A percentile compares a stretch with the other conserved stretches of the same genome.
Evolutionary conservation across 2,888 invertebrate genomes (phyloP).

Genomic region (Phorcus lineatus): DNA sequence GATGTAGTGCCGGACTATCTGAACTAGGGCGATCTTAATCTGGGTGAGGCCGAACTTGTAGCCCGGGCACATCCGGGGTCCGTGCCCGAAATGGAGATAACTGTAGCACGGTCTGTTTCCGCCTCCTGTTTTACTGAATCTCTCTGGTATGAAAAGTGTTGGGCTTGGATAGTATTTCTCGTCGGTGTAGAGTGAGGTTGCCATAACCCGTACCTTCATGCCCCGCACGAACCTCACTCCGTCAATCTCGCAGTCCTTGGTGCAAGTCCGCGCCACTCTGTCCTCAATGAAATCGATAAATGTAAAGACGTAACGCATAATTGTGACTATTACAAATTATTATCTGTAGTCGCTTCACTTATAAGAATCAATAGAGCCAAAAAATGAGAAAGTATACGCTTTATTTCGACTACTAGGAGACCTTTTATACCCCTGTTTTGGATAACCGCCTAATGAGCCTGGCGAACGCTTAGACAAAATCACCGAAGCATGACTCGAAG

Average conservation of each 20-base stretch:
- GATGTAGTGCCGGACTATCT: constrained; percentile 47
- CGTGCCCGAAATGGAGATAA: constrained; percentile 53
- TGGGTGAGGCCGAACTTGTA: constrained; percentile 47
- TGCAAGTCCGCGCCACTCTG: constrained; percentile 55
- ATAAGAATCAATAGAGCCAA: too few relatives aligned
- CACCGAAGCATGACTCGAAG: too few relatives aligned
- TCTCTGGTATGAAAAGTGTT: constrained; percentile 54
- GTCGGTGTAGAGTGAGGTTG: constrained; percentile 50
- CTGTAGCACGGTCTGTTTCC: background rate
- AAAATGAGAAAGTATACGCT: too few relatives aligned
- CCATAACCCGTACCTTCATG: constrained; percentile 55
- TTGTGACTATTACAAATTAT: too few relatives aligned
- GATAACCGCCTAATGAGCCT: too few relatives aligned
- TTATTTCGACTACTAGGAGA: too few relatives aligned
- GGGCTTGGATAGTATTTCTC: constrained; percentile 50
- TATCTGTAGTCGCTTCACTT: too few relatives aligned
- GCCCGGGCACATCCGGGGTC: constrained; percentile 61
- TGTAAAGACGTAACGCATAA: too few relatives aligned
- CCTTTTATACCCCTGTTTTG: too few relatives aligned
- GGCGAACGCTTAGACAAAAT: too few relatives aligned
- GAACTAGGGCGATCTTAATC: constrained; percentile 48
- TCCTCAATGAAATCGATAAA: too few relatives aligned
- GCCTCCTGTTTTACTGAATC: constrained; percentile 38
- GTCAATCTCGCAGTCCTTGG: constrained; percentile 49
- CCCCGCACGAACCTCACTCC: constrained; percentile 51